phyloP scores from a whole-genome alignment of 2,888 invertebrate species.

The Acrobasis suavella region DNA sequence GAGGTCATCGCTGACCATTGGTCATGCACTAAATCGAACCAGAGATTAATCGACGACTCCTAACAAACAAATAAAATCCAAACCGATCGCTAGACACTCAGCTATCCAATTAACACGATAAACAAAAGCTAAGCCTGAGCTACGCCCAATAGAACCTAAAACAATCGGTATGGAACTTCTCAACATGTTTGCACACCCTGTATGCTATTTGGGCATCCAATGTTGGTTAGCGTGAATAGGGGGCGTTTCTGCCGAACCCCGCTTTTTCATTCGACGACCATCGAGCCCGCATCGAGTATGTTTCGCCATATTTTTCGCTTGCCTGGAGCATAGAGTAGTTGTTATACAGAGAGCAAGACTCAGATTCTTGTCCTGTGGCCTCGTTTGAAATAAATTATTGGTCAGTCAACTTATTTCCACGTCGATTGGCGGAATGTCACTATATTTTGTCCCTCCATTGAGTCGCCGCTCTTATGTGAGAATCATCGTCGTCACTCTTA shows the following conservation, averaged over 20 bases:
- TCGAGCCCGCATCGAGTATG: constrained; percentile 12
- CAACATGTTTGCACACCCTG: neutral
- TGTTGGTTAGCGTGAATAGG: neutral
- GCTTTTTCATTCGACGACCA: constrained; percentile 15
- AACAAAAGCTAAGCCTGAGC: neutral
- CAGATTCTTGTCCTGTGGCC: too few species aligned
- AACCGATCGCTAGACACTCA: neutral
- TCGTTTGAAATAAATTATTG: too few species aligned
- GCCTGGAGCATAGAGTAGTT: neutral
- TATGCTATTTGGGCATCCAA: neutral
- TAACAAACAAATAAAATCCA: neutral
- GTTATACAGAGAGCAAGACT: neutral
- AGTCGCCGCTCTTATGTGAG: too few species aligned
- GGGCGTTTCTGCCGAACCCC: neutral
- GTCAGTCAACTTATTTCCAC: too few species aligned
- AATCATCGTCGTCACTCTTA: too few species aligned
- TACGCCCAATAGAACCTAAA: neutral
- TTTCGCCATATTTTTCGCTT: constrained; percentile 13
- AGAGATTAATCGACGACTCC: neutral
- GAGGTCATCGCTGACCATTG: neutral
- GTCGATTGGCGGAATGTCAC: too few species aligned
- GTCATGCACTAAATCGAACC: neutral
- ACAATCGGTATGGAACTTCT: constrained; percentile 5
- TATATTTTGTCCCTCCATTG: too few species aligned
- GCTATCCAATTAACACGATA: constrained; percentile 13